A percentile compares a stretch with the other conserved stretches of the same genome.
phyloP scores from a whole-genome alignment of 2,113 vertebrate genomes.

The Elephas maximus region DNA sequence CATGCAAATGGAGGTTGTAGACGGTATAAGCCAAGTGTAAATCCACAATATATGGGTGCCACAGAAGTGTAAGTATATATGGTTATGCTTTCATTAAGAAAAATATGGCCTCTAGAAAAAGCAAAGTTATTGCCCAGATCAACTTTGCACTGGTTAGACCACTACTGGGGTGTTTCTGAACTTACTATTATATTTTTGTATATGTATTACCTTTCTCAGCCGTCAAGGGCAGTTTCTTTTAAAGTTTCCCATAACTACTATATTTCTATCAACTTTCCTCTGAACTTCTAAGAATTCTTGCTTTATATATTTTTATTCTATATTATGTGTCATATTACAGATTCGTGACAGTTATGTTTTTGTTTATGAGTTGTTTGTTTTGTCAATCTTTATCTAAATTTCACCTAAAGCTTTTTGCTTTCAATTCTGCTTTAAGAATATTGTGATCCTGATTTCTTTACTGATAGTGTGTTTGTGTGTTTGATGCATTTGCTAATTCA shows the following conservation, averaged over 20 bases:
- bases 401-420: conserved; percentile 27
- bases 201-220: not conserved
- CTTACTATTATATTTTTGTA: not conserved
- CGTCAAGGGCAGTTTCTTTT: not conserved
- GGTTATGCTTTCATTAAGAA: not conserved
- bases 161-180: not conserved
- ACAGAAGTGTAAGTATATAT: not conserved
- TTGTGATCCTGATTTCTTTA: conserved; percentile 31
- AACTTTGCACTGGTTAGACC: not conserved
- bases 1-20: not conserved
- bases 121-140: not conserved
- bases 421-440: conserved; percentile 28
- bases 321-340: not conserved
- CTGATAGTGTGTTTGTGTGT: not conserved
- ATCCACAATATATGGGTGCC: not conserved
- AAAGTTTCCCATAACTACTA: not conserved
- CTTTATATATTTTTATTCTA: conserved; percentile 16
- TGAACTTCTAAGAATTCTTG: not conserved
- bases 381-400: conserved; percentile 29
- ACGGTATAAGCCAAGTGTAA: not conserved
- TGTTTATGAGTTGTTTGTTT: not conserved
- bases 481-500: not conserved
- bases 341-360: not conserved
- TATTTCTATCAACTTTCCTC: not conserved
- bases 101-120: not conserved